A percentile compares a stretch with the other conserved stretches of the same genome.
These are phyloP conservation scores for Adela reaumurella DNA, from an alignment of 2,888 invertebrate genomes.

Conservation along the genomic window DNA sequence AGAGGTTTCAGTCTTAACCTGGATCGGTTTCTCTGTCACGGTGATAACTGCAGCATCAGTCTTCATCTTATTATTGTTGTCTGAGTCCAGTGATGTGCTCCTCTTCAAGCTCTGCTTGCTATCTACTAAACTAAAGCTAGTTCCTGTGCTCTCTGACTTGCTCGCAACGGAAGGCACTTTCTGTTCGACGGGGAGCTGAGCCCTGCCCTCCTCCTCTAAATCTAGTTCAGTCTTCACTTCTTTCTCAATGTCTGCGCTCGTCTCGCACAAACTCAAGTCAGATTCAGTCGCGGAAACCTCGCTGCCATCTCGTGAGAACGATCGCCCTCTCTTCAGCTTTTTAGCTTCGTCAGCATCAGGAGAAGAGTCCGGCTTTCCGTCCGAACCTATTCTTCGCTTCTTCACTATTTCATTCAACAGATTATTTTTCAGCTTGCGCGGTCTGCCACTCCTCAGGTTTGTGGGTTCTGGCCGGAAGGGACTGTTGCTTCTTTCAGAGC, in stretches of 20 bases:
- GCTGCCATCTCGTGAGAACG: constrained; percentile 54
- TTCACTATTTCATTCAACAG: constrained; percentile 57
- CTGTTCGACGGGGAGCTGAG: constrained; percentile 26
- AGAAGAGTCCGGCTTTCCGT: constrained; percentile 42
- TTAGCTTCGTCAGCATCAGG: constrained; percentile 39
- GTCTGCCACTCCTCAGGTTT: constrained; percentile 63
- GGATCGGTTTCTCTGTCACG: constrained; percentile 43
- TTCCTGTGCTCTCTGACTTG: constrained; percentile 37
- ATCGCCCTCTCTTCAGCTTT: constrained; percentile 43
- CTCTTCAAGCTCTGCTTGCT: constrained; percentile 49
- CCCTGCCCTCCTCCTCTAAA: constrained; percentile 54
- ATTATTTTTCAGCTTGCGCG: constrained; percentile 57
- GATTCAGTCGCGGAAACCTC: constrained; percentile 60
- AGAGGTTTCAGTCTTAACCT: constrained; percentile 56
- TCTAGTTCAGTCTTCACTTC: constrained; percentile 55
- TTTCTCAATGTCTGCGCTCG: constrained; percentile 30
- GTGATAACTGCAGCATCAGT: constrained; percentile 33
- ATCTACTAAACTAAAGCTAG: constrained; percentile 33
- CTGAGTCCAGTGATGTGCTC: constrained; percentile 52
- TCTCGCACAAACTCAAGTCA: constrained; percentile 60
- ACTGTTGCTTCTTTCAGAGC: constrained; percentile 56
- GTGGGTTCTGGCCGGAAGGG: constrained; percentile 49
- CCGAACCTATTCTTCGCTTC: constrained; percentile 53
- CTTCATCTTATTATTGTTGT: constrained; percentile 52
- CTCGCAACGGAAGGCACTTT: constrained; percentile 51